Evolutionary conservation across 1,140 invertebrate species (phyloP), one percentile per base, ranked within the genome.

Genomic region (Metopolophium dirhodum): DNA sequence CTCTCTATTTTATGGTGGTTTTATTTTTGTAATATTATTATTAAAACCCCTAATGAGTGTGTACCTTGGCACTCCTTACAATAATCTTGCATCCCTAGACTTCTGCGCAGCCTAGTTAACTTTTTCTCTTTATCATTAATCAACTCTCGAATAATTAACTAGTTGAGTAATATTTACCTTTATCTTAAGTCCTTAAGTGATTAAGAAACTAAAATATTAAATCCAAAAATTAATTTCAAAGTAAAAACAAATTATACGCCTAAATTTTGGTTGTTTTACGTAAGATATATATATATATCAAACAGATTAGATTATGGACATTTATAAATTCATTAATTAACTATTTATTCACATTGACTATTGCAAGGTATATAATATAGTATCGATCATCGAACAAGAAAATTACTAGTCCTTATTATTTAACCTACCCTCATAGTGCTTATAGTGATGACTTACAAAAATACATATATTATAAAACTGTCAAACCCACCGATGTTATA

Each of bases 191-290:
- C 14, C n/a, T 77, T 77, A n/a, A 68, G 11, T n/a, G 61, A 77
- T 77, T 77, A 77, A 77, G n/a, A 20, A 77, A 77, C 61, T 77
- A 77, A 77, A 77, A n/a, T 77, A 77, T 77, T n/a, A 77, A 77
- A 6, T 18, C 30, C 3, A 77, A 77, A 77, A 68, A 68, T 30
- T 30, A 4, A 30, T 68, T 68, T n/a, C 22, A 4, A 30, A 68
- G 8, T 68, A n/a, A 68, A 61, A 77, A n/a, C 30, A 77, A 77
- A n/a, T n/a, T n/a, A 77, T n/a, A 77, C 3, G n/a, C n/a, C 6
- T n/a, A n/a, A 77, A 77, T 18, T 18, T n/a, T 77, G 30, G n/a
- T 77, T n/a, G 14, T n/a, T 77, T 77, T 18, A n/a, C 26, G 61
- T n/a, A 7, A 2, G 14, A n/a, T 77, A 77, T 68, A 9, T 9